Evolutionary conservation across 2,113 vertebrate species (phyloP).

Genomic region (Tetraodon nigroviridis): DNA sequence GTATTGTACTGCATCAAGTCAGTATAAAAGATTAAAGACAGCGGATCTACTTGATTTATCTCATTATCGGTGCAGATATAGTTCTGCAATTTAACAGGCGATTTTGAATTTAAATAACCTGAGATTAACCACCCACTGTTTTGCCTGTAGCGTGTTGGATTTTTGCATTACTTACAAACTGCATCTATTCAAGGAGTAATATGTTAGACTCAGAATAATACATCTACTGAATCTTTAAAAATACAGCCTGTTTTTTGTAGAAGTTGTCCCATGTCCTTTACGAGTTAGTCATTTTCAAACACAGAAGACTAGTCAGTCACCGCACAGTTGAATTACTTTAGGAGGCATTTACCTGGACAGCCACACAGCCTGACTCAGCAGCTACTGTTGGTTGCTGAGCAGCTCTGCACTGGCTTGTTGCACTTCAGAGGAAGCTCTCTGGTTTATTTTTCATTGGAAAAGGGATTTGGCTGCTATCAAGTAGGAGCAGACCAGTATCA

Average conservation of each 20-base stretch:
- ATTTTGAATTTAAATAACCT: conserved; percentile 33
- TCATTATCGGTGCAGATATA: background rate
- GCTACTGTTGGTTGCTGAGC: conserved; percentile 7
- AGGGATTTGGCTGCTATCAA: conserved; percentile 70
- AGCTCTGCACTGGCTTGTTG: conserved; percentile 36
- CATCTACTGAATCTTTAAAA: too few species aligned
- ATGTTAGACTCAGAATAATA: too few species aligned
- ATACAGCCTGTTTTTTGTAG: background rate
- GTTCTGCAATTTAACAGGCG: conserved; percentile 30
- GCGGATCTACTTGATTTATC: conserved; percentile 1
- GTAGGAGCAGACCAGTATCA: conserved; percentile 59
- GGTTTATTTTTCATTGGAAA: conserved; percentile 60
- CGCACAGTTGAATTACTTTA: conserved; percentile 18
- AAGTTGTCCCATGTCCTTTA: background rate
- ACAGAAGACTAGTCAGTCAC: conserved; percentile 6
- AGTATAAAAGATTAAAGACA: background rate
- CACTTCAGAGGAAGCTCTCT: conserved; percentile 49
- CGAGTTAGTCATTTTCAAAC: background rate
- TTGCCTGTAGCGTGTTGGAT: conserved; percentile 9
- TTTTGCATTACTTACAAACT: conserved; percentile 12
- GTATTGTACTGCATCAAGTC: too few species aligned
- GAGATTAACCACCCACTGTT: conserved; percentile 40
- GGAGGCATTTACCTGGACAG: conserved; percentile 7
- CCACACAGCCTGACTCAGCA: conserved; percentile 54
- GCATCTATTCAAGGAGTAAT: background rate